Evolutionary conservation across 2,888 invertebrate genomes (phyloP).

Genomic region (Slavum lentiscoides): DNA sequence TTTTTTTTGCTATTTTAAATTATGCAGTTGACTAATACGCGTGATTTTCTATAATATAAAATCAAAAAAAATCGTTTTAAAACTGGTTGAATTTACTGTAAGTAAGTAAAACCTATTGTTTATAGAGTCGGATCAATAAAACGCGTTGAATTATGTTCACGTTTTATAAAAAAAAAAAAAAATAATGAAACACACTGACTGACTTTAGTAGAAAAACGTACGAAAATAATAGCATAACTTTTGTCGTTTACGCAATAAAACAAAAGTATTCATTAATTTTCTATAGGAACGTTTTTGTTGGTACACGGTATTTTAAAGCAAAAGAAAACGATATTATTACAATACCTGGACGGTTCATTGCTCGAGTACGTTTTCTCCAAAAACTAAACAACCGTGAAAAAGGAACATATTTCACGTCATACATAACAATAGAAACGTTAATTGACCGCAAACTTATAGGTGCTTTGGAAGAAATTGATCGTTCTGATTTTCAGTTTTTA

Average conservation of each 20-base stretch:
- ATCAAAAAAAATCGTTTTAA: too few species aligned
- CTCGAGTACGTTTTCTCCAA: slow-evolving; percentile 7
- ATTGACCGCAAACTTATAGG: slow-evolving; percentile 39
- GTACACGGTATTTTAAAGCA: neutral
- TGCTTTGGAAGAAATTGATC: slow-evolving; percentile 30
- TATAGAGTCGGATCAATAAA: neutral
- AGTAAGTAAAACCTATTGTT: too few species aligned
- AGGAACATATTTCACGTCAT: slow-evolving; percentile 30
- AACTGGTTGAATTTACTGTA: too few species aligned
- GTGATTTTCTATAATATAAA: too few species aligned
- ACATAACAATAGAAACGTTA: slow-evolving; percentile 9
- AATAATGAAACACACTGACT: too few species aligned
- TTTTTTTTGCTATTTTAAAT: too few species aligned
- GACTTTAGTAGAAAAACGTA: too few species aligned
- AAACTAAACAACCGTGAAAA: slow-evolving; percentile 33
- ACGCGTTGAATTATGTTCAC: neutral
- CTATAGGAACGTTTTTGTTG: neutral
- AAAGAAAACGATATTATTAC: neutral
- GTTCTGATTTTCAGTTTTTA: slow-evolving; percentile 1
- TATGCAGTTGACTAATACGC: too few species aligned
- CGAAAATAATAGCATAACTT: neutral
- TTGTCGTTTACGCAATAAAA: neutral
- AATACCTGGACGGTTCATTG: neutral
- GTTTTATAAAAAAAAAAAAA: neutral
- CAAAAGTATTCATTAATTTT: neutral